phyloP scores from a whole-genome alignment of 2,113 vertebrate species.

The Chunga burmeisteri region DNA sequence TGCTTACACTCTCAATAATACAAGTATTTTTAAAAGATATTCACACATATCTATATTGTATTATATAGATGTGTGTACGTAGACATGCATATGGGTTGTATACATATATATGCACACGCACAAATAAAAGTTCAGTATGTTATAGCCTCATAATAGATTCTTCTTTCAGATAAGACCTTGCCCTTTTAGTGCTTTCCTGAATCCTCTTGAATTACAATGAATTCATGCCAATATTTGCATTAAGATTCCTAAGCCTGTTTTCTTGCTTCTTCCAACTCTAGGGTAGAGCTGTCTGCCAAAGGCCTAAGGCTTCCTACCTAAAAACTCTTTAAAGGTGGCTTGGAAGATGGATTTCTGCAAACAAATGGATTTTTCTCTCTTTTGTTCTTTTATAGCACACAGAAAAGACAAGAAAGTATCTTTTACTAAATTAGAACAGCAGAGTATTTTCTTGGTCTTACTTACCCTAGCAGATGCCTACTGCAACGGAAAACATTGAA shows the following conservation, averaged over 20 bases:
- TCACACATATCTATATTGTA: neutral
- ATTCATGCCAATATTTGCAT: slow-evolving; percentile 6
- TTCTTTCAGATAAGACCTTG: neutral
- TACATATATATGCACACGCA: neutral
- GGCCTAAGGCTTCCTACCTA: neutral
- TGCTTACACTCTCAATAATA: neutral
- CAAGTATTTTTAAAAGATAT: neutral
- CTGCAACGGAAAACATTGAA: neutral
- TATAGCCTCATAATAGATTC: neutral
- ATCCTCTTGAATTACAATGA: slow-evolving; percentile 13
- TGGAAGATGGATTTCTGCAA: slow-evolving; percentile 6
- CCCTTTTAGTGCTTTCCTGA: neutral
- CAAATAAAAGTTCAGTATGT: neutral
- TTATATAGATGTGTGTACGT: neutral
- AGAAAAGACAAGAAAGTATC: neutral
- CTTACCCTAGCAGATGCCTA: neutral
- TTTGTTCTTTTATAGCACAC: neutral
- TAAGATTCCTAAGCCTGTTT: neutral
- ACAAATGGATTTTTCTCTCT: neutral
- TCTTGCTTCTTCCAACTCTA: neutral
- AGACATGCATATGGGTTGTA: neutral
- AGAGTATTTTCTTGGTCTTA: neutral
- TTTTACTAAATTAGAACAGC: neutral
- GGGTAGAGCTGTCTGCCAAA: neutral
- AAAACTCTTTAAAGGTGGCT: neutral